phyloP scores from a whole-genome alignment of 1,140 invertebrate genomes.

The Ceratosolen solmsi region DNA sequence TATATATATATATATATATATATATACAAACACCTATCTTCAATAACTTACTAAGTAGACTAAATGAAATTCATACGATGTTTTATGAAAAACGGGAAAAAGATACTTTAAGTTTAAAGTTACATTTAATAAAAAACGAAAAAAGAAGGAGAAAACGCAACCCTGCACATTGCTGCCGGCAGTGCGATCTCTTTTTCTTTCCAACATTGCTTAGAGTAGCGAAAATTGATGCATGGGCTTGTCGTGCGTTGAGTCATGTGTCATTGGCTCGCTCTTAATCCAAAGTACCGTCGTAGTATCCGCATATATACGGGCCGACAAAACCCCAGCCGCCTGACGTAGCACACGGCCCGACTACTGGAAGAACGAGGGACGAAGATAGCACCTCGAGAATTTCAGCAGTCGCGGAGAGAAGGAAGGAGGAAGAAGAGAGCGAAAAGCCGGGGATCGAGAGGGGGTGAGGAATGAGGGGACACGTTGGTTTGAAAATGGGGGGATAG shows the following conservation, averaged over 20 bases:
- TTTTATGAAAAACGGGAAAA: not conserved
- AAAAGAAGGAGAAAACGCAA: too few relatives aligned
- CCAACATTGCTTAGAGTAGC: constrained; percentile 21
- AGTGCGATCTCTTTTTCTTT: not conserved
- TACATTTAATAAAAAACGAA: not conserved
- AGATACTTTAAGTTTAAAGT: not conserved
- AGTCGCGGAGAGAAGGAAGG: constrained; percentile 17
- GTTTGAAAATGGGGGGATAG: constrained; percentile 21
- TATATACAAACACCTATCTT: too few relatives aligned
- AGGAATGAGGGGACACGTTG: too few relatives aligned
- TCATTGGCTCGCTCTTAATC: constrained; percentile 63
- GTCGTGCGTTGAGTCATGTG: constrained; percentile 68
- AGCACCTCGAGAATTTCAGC: constrained; percentile 23
- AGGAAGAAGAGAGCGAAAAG: constrained; percentile 52
- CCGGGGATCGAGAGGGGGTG: constrained; percentile 55
- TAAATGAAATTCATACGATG: too few relatives aligned
- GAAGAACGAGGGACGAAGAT: constrained; percentile 32
- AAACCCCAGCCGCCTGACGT: constrained; percentile 17
- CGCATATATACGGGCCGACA: not conserved
- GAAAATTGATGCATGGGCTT: constrained; percentile 63
- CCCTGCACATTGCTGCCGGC: not conserved
- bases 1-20: too few relatives aligned
- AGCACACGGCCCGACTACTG: constrained; percentile 8
- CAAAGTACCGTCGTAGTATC: constrained; percentile 1
- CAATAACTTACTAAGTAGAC: too few relatives aligned